These are phyloP conservation scores for Procavia capensis DNA, from an alignment of 2,113 vertebrate species.

Conservation along the genomic window DNA sequence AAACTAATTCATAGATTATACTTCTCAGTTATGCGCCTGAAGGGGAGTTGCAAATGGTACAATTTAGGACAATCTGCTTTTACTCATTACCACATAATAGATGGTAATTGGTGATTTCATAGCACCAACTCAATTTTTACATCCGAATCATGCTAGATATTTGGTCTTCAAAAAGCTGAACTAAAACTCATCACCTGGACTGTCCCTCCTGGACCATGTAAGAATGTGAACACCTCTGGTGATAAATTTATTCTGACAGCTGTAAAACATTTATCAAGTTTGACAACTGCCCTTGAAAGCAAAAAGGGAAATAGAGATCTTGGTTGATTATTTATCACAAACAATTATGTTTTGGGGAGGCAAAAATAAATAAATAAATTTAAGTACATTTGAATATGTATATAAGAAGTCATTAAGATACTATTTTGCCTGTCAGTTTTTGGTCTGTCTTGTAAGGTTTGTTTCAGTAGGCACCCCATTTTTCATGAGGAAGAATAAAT, in stretches of 20 bases:
- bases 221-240: constrained; percentile 79
- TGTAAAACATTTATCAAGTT: constrained; percentile 87
- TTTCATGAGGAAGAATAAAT: constrained; percentile 60
- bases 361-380: neutral
- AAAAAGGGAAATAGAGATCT: constrained; percentile 78
- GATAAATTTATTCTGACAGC: constrained; percentile 89
- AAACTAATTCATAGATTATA: neutral
- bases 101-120: constrained; percentile 70
- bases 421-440: constrained; percentile 41
- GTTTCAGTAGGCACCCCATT: constrained; percentile 38
- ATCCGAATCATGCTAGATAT: constrained; percentile 82
- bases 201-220: constrained; percentile 84
- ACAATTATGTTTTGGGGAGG: constrained; percentile 60
- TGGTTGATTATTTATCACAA: constrained; percentile 75
- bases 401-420: neutral
- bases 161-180: constrained; percentile 79
- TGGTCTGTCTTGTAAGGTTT: constrained; percentile 31
- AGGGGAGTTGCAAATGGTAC: constrained; percentile 38
- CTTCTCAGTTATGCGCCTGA: constrained; percentile 33
- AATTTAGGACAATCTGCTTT: constrained; percentile 67
- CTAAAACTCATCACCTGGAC: constrained; percentile 77
- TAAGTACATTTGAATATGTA: neutral
- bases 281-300: constrained; percentile 82
- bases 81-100: constrained; percentile 57
- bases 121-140: constrained; percentile 58